Conservation (phyloP, 2,797 vertebrate species). For the Champsocephalus gunnari region DNA sequence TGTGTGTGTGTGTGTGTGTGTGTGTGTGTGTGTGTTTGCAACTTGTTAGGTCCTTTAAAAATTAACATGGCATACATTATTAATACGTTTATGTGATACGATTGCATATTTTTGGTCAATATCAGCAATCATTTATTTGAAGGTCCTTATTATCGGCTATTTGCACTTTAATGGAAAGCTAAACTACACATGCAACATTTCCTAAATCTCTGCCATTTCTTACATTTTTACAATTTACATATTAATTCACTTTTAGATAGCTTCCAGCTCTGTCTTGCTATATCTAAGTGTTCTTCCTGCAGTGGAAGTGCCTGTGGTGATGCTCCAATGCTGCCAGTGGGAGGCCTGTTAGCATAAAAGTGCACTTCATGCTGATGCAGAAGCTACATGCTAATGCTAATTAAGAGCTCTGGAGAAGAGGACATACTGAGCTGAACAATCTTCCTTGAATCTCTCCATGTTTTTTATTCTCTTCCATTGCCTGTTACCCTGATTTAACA, state of each 20-base stretch:
- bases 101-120: background rate
- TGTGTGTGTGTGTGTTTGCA: too few relatives aligned
- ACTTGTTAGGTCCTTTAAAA: too few relatives aligned
- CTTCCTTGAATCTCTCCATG: background rate
- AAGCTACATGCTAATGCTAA: conserved; percentile 79
- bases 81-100: background rate
- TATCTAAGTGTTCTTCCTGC: conserved; percentile 57
- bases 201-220: conserved; percentile 16
- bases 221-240: conserved; percentile 28
- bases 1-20: too few relatives aligned
- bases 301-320: conserved; percentile 83
- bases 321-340: conserved; percentile 73
- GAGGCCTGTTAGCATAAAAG: conserved; percentile 84
- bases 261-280: conserved; percentile 21
- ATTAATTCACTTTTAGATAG: conserved; percentile 41
- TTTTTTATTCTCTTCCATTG: too few relatives aligned
- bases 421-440: background rate
- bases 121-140: conserved; percentile 11
- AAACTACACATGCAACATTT: conserved; percentile 50
- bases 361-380: conserved; percentile 81
- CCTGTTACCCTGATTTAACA: background rate
- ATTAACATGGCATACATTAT: background rate
- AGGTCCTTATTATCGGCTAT: conserved; percentile 30
- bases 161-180: conserved; percentile 35
- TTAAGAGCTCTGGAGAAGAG: conserved; percentile 38